These are phyloP conservation scores for Contarinia nasturtii DNA, from an alignment of 1,140 invertebrate genomes.

Conservation along the genomic window DNA sequence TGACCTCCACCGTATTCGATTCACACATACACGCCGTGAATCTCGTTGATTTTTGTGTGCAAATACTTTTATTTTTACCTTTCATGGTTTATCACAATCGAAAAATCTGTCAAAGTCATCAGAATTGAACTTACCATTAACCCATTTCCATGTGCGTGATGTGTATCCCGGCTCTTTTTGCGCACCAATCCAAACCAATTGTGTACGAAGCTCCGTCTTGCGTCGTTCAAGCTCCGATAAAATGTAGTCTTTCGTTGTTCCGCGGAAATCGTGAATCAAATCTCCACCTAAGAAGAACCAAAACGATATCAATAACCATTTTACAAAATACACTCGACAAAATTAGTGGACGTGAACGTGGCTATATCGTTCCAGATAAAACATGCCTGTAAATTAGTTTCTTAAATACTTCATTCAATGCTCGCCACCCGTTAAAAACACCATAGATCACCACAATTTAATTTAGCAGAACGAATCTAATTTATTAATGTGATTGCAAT, in stretches of 20 bases:
- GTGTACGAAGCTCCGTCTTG: conserved; percentile 58
- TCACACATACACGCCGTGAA: too few species aligned
- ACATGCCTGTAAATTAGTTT: too few species aligned
- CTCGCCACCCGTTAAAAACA: too few species aligned
- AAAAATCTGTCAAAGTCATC: too few species aligned
- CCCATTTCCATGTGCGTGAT: conserved; percentile 74
- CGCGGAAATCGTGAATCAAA: conserved; percentile 47
- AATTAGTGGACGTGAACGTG: not conserved
- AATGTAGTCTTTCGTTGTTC: conserved; percentile 49
- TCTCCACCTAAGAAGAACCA: conserved; percentile 46
- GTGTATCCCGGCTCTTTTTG: conserved; percentile 69
- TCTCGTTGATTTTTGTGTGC: too few species aligned
- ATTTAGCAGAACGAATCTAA: too few species aligned
- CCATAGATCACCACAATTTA: too few species aligned
- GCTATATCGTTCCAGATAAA: not conserved
- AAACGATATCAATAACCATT: not conserved
- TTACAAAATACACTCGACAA: not conserved
- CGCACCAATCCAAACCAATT: conserved; percentile 79
- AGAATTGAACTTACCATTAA: conserved; percentile 42
- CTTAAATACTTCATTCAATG: not conserved
- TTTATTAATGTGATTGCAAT: too few species aligned
- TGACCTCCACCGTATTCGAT: too few species aligned
- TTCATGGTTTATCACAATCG: too few species aligned
- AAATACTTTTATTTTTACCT: too few species aligned
- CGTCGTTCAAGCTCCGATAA: conserved; percentile 60